Evolutionary conservation across 2,113 vertebrate genomes (phyloP).

Genomic region (Herpailurus yagouaroundi): DNA sequence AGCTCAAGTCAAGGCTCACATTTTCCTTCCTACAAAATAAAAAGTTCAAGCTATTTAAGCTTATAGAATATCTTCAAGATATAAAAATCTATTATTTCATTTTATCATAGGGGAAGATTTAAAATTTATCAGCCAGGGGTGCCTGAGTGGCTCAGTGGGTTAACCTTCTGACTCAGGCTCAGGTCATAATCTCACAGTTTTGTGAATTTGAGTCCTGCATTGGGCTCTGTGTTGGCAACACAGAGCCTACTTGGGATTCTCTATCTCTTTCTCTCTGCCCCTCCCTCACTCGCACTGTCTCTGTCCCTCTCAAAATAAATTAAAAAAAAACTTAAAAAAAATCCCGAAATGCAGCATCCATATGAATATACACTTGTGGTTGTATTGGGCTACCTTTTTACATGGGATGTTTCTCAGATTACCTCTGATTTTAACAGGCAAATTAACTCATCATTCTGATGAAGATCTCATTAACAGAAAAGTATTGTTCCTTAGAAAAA

Average conservation of each 20-base stretch:
- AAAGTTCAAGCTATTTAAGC: background rate
- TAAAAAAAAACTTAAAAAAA: no score
- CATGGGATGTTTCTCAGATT: background rate
- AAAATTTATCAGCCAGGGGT: background rate
- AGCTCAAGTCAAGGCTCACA: background rate
- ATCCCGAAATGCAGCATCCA: background rate
- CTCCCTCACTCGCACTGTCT: no score
- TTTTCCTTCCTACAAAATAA: background rate
- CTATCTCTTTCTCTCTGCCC: no score
- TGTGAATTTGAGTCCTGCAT: no score
- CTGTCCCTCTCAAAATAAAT: no score
- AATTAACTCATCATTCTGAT: background rate
- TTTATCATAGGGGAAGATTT: background rate
- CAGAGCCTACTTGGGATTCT: no score
- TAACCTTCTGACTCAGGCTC: no score
- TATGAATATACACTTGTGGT: background rate
- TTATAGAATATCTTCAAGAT: background rate
- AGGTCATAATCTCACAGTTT: no score
- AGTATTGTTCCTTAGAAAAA: background rate
- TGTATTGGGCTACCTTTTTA: background rate
- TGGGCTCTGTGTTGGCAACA: no score
- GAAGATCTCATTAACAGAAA: conserved; percentile 5
- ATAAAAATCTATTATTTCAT: background rate
- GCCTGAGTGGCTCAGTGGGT: no score
- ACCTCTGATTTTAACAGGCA: background rate